Evolutionary conservation across 1,140 invertebrate genomes (phyloP).

Genomic region (Papilio polyxenes): DNA sequence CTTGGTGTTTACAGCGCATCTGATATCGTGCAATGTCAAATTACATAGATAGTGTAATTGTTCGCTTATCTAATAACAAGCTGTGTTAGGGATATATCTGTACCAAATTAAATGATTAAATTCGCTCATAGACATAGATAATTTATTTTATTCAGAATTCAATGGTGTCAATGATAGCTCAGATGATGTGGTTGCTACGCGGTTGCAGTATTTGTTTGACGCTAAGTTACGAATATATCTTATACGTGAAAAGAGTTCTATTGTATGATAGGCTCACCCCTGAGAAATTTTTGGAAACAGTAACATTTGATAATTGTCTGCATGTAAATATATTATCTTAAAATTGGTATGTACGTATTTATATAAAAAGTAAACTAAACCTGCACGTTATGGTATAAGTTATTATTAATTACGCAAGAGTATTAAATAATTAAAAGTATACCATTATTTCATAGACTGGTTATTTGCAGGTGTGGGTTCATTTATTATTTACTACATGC

Average conservation of each 20-base stretch:
- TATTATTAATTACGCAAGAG: too few relatives aligned
- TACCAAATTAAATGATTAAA: not conserved
- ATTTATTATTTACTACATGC: conserved; percentile 1
- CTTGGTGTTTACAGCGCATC: not conserved
- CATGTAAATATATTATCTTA: too few relatives aligned
- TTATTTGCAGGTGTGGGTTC: not conserved
- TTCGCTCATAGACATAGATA: not conserved
- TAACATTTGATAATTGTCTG: too few relatives aligned
- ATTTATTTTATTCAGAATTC: not conserved
- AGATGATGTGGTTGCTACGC: too few relatives aligned
- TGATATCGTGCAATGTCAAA: conserved; percentile 23
- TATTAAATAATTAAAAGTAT: not conserved
- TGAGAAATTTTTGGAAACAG: too few relatives aligned
- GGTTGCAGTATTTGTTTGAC: too few relatives aligned
- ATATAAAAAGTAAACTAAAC: not conserved
- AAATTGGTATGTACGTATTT: too few relatives aligned
- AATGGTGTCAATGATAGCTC: too few relatives aligned
- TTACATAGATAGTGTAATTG: conserved; percentile 19
- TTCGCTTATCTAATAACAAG: conserved; percentile 14
- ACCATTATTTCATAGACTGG: not conserved
- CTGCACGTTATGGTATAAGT: not conserved
- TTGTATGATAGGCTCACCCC: too few relatives aligned
- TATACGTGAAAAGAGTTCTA: too few relatives aligned
- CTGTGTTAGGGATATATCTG: not conserved
- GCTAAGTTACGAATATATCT: too few relatives aligned